These are phyloP conservation scores for Actinia tenebrosa DNA, from an alignment of 64 coral and sea anemone genomes.

Conservation along the genomic window DNA sequence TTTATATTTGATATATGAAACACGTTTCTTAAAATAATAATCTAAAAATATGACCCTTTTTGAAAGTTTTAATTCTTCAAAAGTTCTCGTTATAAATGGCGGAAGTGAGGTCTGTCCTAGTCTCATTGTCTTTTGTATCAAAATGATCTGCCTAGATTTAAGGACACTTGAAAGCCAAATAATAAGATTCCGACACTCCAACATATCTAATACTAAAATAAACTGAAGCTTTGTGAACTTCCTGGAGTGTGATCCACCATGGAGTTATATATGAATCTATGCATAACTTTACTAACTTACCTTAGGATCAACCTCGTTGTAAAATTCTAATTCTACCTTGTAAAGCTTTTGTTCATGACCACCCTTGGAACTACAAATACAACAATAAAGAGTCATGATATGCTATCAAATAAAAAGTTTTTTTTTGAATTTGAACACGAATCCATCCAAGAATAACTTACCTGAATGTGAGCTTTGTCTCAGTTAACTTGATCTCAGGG, in stretches of 20 bases:
- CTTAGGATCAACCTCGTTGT: conserved; percentile 46
- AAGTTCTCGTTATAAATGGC: neutral
- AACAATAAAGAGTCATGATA: neutral
- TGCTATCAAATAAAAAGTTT: neutral
- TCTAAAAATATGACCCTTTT: no score
- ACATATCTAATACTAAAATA: no score
- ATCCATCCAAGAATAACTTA: neutral
- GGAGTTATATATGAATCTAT: neutral
- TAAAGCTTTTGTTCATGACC: conserved; percentile 81
- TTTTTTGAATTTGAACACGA: neutral
- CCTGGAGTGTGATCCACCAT: no score
- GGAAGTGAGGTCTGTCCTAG: neutral
- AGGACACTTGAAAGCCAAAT: neutral
- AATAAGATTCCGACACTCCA: neutral
- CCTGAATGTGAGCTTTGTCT: conserved; percentile 71
- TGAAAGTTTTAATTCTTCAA: no score
- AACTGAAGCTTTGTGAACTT: no score
- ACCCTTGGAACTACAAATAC: conserved; percentile 56
- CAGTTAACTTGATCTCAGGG: conserved; percentile 58
- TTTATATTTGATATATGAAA: no score
- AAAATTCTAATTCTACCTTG: conserved; percentile 75
- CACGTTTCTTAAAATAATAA: no score
- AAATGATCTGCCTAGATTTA: neutral
- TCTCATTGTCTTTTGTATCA: neutral
- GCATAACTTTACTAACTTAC: conserved; percentile 35